Base-by-base conservation (phyloP, 2,797 vertebrate species). In the Xiphorhynchus erythropygius region DNA sequence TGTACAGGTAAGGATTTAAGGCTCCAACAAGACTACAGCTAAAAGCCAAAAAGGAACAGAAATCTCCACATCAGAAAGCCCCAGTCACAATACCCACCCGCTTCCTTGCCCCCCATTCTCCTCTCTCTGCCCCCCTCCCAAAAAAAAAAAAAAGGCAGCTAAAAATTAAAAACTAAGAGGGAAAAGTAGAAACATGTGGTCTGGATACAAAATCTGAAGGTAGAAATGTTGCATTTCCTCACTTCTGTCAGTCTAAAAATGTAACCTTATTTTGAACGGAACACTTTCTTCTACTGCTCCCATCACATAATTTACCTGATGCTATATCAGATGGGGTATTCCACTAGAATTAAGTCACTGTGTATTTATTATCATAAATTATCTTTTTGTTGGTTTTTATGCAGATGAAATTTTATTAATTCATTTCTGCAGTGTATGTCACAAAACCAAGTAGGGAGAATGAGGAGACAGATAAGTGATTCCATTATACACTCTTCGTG, bases 1-100 rank as follows among this genome's bases (percentile, higher is more conserved):
- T 47, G 47, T 44, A 55, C 17, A 33, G 47, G 37, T 55, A 89
- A 80, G 44, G 21, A 80, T 94, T 95, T 93, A 89, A 81, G 59
- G 71, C 39, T 96, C 75, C 56, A 70, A 42, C 9, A 77, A 80
- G 47, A 28, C 41, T 92, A 19, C 63, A 59, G 57, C 49, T 82
- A 78, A 89, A 85, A 85, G 77, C 35, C n/a, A 78, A 60, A 41
- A 35, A 68, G 70, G 52, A 95, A 73, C 47, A 57, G 47, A 70
- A 92, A 13, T 47, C 28, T 92, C 47, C 53, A 83, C 42, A 81
- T 52, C 37, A 83, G 78, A 88, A 94, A 90, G 14, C 32, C 18
- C 21, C 17, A 68, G 25, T 30, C 28, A 82, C 27, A 62, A 19
- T 18, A 3, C 14, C 7, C 37, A 6, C 2, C 9, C 7, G 15